phyloP scores from a whole-genome alignment of 2,113 vertebrate species.

The Passer montanus region DNA sequence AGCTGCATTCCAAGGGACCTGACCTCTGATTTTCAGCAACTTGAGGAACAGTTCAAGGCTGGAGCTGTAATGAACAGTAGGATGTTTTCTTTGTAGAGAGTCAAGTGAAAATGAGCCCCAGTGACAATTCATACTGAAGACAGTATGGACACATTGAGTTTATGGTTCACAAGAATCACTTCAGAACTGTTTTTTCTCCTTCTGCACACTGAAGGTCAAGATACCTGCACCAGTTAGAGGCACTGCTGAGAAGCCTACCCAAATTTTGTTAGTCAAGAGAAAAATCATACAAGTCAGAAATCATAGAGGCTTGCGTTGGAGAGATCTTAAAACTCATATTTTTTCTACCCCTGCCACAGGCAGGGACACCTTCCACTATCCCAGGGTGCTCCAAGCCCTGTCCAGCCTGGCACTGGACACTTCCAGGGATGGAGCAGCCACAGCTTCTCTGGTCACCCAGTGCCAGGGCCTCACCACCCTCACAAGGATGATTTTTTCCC shows the following conservation, averaged over 20 bases:
- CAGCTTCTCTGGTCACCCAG: not conserved
- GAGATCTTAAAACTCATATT: not conserved
- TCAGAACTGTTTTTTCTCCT: not conserved
- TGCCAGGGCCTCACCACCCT: not conserved
- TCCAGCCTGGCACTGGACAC: not conserved
- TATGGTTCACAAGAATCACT: not conserved
- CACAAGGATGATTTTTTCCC: not conserved
- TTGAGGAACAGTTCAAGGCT: not conserved
- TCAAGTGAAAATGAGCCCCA: not conserved
- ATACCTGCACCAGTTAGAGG: not conserved
- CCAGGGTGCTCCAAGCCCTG: accelerated
- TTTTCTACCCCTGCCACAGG: not conserved
- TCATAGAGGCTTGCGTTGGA: not conserved
- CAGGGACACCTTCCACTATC: not conserved
- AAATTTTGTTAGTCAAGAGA: not conserved
- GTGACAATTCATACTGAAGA: not conserved
- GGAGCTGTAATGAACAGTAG: not conserved
- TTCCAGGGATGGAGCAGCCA: not conserved
- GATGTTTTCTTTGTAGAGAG: not conserved
- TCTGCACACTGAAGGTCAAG: not conserved
- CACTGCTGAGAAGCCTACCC: not conserved
- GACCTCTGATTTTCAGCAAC: not conserved
- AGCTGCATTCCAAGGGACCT: not conserved
- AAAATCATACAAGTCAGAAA: not conserved
- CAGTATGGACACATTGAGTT: not conserved